Conservation (phyloP, 2,113 vertebrate species). For the Austrofundulus limnaeus region DNA sequence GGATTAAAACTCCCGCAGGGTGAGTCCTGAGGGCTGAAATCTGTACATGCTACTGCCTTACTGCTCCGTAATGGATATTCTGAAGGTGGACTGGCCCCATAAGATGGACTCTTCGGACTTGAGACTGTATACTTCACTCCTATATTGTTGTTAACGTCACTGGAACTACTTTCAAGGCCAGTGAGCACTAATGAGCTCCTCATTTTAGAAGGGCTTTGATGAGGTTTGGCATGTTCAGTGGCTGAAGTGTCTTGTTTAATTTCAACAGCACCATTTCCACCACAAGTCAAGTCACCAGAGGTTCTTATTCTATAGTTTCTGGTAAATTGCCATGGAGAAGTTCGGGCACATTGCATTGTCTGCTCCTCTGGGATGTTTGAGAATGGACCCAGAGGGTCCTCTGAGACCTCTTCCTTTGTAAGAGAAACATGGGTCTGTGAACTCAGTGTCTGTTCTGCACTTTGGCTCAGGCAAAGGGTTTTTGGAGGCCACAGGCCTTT, state of each 20-base stretch:
- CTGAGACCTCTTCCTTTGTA: conserved; percentile 40
- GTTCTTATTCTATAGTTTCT: conserved; percentile 27
- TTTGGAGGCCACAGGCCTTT: conserved; percentile 45
- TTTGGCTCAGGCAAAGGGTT: conserved; percentile 69
- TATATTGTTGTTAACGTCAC: not conserved
- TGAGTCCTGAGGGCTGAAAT: conserved; percentile 3
- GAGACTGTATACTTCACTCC: not conserved
- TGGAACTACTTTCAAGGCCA: conserved; percentile 1
- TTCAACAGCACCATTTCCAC: not conserved
- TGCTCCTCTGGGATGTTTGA: conserved; percentile 69
- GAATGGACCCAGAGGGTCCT: conserved; percentile 57
- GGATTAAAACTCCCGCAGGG: conserved; percentile 9
- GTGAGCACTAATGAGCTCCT: not conserved
- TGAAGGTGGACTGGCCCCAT: not conserved
- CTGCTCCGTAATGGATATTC: conserved; percentile 6
- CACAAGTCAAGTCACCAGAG: not conserved
- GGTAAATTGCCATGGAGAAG: conserved; percentile 56
- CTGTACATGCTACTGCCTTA: conserved; percentile 1
- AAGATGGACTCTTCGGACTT: not conserved
- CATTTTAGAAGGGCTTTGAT: not conserved
- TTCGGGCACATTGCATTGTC: conserved; percentile 74
- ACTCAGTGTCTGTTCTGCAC: conserved; percentile 73
- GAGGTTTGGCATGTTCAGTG: not conserved
- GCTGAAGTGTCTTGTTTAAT: not conserved
- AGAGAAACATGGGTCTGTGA: not conserved